Base-by-base conservation (phyloP, 92 coral and sea anemone genomes). In the Phenganax subtilis region DNA sequence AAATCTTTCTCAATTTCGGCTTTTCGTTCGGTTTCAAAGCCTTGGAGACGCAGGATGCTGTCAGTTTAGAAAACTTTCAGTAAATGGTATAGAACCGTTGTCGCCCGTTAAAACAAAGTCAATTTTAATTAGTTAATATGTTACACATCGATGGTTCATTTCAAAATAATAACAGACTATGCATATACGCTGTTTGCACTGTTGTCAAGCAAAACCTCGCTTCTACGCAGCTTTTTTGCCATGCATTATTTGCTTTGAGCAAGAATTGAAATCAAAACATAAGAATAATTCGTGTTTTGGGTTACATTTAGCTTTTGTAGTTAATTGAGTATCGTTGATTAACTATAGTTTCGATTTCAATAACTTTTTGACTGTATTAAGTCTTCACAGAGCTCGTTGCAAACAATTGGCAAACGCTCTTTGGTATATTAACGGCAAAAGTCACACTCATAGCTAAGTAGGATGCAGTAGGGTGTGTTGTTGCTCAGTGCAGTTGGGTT, bases 41-140 rank as follows among this genome's bases (percentile, higher is more conserved):
- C 9, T 20, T 68, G 16, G 3, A 10, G 29, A 30, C 12, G 73
- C 14, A 75, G 17, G 4, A 25, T 14, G 20, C 9, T 20, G 29
- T 73, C 3, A 54, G 3, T 72, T 17, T 54, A 55, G 64, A 20
- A 30, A 55, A 59, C 12, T 37, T 51, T 28, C 10, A 11, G 51
- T 20, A n/a, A 44, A 1, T 9, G 16, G 53, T 65, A 5, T 37
- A 5, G 47, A 37, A 37, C 5, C 6, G 11, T 25, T 6, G 10
- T 69, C 52, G 16, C 7, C 31, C n/a, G 10, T 29, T 51, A 69
- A 69, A 58, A 27, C 10, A 59, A 10, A n/a, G 71, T 25, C 54
- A 25, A 57, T 76, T 76, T 17, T 57, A 76, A 76, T 59, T 76
- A 76, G 70, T 52, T 76, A 76, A 76, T 76, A 54, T 12, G 47